Percentiles rank a stretch among this genome's conserved stretches.
Evolutionary conservation across 1,140 invertebrate species (phyloP).

Genomic region (Brachionus rotundiformis): DNA sequence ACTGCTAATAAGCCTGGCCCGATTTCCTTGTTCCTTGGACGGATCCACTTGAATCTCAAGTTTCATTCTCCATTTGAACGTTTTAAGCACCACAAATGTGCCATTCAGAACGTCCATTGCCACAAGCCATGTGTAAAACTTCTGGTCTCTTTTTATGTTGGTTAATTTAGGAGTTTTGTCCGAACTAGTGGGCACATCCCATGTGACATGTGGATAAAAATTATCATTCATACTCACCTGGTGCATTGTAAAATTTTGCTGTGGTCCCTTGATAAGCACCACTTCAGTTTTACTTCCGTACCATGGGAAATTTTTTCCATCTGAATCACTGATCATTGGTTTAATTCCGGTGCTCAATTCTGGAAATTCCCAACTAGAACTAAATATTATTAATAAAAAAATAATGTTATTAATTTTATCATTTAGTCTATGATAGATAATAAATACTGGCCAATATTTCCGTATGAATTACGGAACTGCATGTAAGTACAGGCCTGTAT

Average conservation of each 20-base stretch:
- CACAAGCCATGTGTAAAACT: constrained; percentile 63
- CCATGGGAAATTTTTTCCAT: constrained; percentile 64
- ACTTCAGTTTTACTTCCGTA: constrained; percentile 63
- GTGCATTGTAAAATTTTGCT: constrained; percentile 58
- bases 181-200: constrained; percentile 61
- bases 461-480: constrained; percentile 34
- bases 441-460: constrained; percentile 33
- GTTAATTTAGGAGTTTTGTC: constrained; percentile 60
- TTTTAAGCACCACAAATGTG: constrained; percentile 60
- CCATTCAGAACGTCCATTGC: constrained; percentile 60
- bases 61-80: constrained; percentile 61
- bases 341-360: constrained; percentile 61
- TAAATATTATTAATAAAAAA: no score
- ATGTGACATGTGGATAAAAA: constrained; percentile 65
- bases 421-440: not conserved
- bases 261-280: constrained; percentile 60
- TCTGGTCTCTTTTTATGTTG: constrained; percentile 61
- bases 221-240: constrained; percentile 64
- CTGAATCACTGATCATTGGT: constrained; percentile 63
- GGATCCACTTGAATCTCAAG: constrained; percentile 62
- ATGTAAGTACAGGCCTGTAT: constrained; percentile 51
- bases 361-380: constrained; percentile 65
- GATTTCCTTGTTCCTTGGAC: constrained; percentile 56
- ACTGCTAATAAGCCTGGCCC: constrained; percentile 58
- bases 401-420: not conserved